phyloP scores from a whole-genome alignment of 2,797 vertebrate genomes.

The Danio tinwini region DNA sequence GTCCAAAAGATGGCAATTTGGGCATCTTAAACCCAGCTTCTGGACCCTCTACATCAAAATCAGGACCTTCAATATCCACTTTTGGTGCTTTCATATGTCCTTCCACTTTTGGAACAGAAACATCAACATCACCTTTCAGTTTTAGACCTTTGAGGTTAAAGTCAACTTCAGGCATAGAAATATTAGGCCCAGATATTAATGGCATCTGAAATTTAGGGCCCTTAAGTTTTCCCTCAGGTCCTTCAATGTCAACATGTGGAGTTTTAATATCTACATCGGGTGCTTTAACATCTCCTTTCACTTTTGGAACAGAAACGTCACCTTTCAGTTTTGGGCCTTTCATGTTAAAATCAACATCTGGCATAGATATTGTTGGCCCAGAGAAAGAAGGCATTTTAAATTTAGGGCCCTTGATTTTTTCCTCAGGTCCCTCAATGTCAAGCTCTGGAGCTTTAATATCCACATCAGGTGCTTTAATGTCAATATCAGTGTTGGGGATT shows the following conservation, averaged over 20 bases:
- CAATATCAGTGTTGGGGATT: too few relatives aligned
- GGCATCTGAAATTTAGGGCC: neutral
- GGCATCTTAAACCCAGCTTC: slow-evolving; percentile 55
- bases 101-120: neutral
- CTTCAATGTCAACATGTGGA: neutral
- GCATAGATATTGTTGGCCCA: too few relatives aligned
- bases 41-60: slow-evolving; percentile 33
- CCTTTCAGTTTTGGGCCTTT: too few relatives aligned
- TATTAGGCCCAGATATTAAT: neutral
- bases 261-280: neutral
- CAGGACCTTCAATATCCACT: neutral
- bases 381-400: too few relatives aligned
- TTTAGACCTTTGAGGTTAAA: neutral
- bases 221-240: neutral
- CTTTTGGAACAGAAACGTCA: too few relatives aligned
- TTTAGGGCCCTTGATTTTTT: too few relatives aligned
- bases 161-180: neutral
- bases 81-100: neutral
- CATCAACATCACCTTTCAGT: neutral
- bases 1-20: slow-evolving; percentile 52
- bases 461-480: too few relatives aligned
- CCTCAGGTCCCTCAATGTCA: too few relatives aligned
- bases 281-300: neutral
- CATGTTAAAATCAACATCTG: too few relatives aligned
- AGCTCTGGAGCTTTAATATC: too few relatives aligned